A percentile compares a stretch with the other conserved stretches of the same genome.
phyloP scores from a whole-genome alignment of 2,113 vertebrate genomes.

The Onychorhynchus coronatus region DNA sequence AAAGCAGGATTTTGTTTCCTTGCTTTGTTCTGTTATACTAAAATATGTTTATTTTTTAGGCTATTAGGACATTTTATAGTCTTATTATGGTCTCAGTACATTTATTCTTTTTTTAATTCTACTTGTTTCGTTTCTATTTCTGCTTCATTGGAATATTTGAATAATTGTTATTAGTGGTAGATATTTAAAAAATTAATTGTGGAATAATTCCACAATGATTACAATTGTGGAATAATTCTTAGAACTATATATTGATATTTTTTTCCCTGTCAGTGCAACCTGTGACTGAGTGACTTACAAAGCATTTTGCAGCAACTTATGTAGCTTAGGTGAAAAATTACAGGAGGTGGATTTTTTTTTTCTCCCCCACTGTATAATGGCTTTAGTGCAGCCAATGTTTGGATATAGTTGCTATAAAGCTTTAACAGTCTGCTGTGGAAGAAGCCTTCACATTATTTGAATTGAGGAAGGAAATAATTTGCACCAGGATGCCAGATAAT shows the following conservation, averaged over 20 bases:
- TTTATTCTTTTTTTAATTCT: neutral
- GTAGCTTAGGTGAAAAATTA: neutral
- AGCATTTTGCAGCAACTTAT: neutral
- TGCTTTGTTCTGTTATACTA: neutral
- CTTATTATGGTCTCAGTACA: neutral
- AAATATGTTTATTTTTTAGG: neutral
- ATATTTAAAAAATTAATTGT: neutral
- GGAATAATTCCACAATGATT: neutral
- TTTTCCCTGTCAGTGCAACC: neutral
- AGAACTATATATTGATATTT: neutral
- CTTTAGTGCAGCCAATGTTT: conserved; percentile 5
- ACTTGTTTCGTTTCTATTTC: neutral
- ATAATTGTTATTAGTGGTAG: neutral
- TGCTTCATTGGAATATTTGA: neutral
- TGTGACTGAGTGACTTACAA: neutral
- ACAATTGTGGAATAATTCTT: neutral
- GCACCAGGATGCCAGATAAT: conserved; percentile 47
- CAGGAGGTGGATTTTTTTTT: neutral
- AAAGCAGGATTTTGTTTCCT: neutral
- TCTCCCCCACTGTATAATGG: neutral
- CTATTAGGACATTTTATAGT: neutral
- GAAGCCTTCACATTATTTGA: conserved; percentile 26
- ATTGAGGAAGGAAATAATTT: conserved; percentile 72
- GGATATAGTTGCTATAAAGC: neutral
- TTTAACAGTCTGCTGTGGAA: neutral